Conservation (phyloP, 1,140 invertebrate species). For the Cyrtorhinus lividipennis region DNA sequence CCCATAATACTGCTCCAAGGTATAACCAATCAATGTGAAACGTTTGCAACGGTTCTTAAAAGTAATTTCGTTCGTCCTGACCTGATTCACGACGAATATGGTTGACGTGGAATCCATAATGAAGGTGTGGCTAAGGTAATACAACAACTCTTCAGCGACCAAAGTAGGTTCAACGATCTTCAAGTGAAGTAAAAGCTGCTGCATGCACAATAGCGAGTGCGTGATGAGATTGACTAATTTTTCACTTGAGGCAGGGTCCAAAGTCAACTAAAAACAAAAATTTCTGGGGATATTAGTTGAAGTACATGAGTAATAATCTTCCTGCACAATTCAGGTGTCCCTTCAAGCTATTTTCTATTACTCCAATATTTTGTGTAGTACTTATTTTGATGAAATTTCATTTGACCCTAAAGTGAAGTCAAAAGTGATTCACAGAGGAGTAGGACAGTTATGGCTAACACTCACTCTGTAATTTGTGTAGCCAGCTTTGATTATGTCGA, state of each 20-base stretch:
- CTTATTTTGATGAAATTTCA: no score
- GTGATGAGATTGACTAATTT: constrained; percentile 57
- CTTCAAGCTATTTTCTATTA: no score
- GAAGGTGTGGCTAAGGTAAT: constrained; percentile 57
- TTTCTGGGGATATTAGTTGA: no score
- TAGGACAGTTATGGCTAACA: not conserved
- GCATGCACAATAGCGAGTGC: constrained; percentile 46
- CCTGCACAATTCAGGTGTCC: no score
- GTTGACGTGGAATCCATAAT: constrained; percentile 50
- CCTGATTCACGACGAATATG: constrained; percentile 61
- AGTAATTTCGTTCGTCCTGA: no score
- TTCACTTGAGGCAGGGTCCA: constrained; percentile 53
- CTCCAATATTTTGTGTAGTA: no score
- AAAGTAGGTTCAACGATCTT: constrained; percentile 54
- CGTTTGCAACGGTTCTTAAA: no score
- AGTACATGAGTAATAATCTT: no score
- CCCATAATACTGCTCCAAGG: no score
- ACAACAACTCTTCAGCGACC: constrained; percentile 66
- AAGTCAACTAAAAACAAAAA: constrained; percentile 41
- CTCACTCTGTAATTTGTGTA: constrained; percentile 63
- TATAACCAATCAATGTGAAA: no score
- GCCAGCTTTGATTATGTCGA: constrained; percentile 54
- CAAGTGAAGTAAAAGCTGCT: constrained; percentile 60
- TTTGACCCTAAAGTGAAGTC: no score
- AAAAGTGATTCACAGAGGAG: no score